Conservation (phyloP, 2,888 invertebrate species). For the Lithophane leautieri region DNA sequence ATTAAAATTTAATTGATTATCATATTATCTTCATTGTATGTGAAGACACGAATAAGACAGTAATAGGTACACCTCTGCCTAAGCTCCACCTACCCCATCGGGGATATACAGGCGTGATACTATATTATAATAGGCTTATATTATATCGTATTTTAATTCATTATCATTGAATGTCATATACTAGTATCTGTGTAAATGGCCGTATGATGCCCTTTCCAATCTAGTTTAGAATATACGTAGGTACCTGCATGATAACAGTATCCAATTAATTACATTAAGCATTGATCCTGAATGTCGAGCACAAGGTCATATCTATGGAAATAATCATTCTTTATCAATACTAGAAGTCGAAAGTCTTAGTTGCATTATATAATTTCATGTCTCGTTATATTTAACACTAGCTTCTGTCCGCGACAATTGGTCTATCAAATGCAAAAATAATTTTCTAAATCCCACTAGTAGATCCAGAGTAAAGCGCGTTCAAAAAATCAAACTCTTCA, state of each 20-base stretch:
- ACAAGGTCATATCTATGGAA: slow-evolving; percentile 30
- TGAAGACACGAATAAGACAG: background rate
- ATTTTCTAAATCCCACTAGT: no score
- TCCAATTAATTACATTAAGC: slow-evolving; percentile 35
- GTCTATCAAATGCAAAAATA: no score
- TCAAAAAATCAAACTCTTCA: no score
- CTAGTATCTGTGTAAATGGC: no score
- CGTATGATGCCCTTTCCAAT: slow-evolving; percentile 7
- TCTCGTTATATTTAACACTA: background rate
- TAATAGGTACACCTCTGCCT: background rate
- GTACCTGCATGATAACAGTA: slow-evolving; percentile 9
- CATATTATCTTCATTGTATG: background rate
- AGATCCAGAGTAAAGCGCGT: no score
- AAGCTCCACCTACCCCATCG: background rate
- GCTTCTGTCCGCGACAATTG: no score
- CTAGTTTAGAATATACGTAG: slow-evolving; percentile 1
- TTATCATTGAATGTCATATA: slow-evolving; percentile 1
- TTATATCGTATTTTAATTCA: background rate
- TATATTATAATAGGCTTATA: background rate
- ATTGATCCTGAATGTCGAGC: slow-evolving; percentile 28
- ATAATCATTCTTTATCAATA: slow-evolving; percentile 12
- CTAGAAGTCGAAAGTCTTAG: background rate
- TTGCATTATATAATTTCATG: background rate
- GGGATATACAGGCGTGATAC: background rate
- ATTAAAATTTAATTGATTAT: background rate